These are phyloP conservation scores for Parnassius orleans DNA, from an alignment of 2,888 invertebrate genomes.

Conservation along the genomic window DNA sequence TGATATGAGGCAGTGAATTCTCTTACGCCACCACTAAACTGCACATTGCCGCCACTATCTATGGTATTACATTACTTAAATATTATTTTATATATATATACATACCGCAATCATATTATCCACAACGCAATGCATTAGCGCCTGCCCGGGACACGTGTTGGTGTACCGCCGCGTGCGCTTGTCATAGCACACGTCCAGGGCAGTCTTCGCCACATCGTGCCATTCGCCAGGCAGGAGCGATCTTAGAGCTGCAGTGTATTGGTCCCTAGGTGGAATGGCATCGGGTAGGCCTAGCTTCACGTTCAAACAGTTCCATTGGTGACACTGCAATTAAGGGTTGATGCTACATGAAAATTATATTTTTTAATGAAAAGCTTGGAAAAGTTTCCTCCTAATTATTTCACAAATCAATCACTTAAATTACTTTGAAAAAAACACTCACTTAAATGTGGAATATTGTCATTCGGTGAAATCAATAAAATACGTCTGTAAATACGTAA, in stretches of 20 bases:
- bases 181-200: conserved; percentile 51
- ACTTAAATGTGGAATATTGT: too few species aligned
- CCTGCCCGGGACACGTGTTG: conserved; percentile 65
- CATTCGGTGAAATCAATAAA: too few species aligned
- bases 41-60: too few species aligned
- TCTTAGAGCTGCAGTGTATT: conserved; percentile 39
- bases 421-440: too few species aligned
- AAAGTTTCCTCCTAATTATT: too few species aligned
- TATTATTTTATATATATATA: conserved; percentile 5
- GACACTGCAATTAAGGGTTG: conserved; percentile 46
- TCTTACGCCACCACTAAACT: too few species aligned
- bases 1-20: too few species aligned
- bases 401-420: too few species aligned
- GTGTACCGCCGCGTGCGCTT: conserved; percentile 47
- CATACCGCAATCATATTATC: conserved; percentile 61
- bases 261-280: conserved; percentile 42
- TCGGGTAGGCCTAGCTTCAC: conserved; percentile 50
- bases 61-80: background rate
- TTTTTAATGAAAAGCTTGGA: too few species aligned
- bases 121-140: conserved; percentile 61
- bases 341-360: too few species aligned
- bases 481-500: too few species aligned
- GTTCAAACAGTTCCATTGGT: conserved; percentile 63
- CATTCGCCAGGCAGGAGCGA: conserved; percentile 48
- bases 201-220: conserved; percentile 43